Percentiles rank a stretch among this genome's conserved stretches.
These are phyloP conservation scores for Alexandromys fortis DNA, from an alignment of 2,113 vertebrate genomes.

Conservation along the genomic window DNA sequence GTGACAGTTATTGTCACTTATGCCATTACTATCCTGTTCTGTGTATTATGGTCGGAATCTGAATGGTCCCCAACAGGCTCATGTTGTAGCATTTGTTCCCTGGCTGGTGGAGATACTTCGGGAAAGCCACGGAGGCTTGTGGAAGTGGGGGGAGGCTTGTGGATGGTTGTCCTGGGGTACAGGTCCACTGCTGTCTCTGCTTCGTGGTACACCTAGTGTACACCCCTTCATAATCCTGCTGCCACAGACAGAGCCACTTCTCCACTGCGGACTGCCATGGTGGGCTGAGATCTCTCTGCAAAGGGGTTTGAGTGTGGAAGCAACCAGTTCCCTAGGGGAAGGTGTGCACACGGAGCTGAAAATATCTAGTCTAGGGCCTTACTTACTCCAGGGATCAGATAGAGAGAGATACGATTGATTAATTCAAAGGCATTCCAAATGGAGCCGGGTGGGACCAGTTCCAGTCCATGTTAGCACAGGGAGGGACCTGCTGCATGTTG, in stretches of 20 bases:
- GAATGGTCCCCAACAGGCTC: neutral
- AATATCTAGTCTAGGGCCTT: neutral
- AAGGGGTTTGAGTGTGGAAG: neutral
- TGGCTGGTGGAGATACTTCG: neutral
- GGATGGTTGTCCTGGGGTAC: neutral
- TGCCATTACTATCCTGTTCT: neutral
- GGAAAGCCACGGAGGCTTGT: neutral
- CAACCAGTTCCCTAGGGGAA: neutral
- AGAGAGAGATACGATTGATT: neutral
- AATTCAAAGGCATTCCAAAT: neutral
- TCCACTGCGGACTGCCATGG: neutral
- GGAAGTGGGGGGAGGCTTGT: neutral
- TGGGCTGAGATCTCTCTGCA: neutral
- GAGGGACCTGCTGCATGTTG: neutral
- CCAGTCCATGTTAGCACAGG: neutral
- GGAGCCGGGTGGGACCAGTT: neutral
- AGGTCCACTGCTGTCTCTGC: neutral
- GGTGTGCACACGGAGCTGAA: too few relatives aligned
- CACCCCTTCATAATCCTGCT: too few relatives aligned
- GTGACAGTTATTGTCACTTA: neutral
- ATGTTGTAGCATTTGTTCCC: neutral
- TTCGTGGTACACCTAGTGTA: too few relatives aligned
- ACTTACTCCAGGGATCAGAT: neutral
- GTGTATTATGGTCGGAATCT: neutral
- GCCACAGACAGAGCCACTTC: neutral